Evolutionary conservation across 2,113 vertebrate species (phyloP), one percentile per base, ranked within the genome.

Genomic region (Urocynchramus pylzowi): DNA sequence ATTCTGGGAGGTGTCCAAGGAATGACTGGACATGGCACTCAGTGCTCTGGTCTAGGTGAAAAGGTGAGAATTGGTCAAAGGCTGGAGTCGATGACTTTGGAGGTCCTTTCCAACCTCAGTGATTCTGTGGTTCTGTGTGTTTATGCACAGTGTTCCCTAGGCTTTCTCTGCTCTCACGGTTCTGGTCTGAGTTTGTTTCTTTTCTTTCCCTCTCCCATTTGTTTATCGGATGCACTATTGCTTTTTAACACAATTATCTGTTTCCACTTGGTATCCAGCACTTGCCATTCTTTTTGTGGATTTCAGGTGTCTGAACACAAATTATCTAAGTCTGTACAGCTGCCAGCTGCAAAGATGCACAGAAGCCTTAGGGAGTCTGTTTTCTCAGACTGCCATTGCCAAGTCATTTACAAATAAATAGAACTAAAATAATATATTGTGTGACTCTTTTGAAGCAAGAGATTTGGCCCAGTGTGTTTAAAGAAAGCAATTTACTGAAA

Each of bases 371-470:
- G 73, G 64, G n/a, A 94, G 50, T 70, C 50, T 81, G 56, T 45
- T 78, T 89, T 86, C 87, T 89, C 60, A 70, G 63, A 67, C 21
- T 78, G 47, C 13, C 1, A 1, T 28, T 89, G 87, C 77, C 89
- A 96, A 83, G 44, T 68, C 21, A 93, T 67, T 88, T 87, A 84
- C 54, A 81, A 90, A 91, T 84, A 94, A 82, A 63, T 45, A 14
- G 30, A 60, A 70, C 31, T 90, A 77, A 76, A 37, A 74, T 89
- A 73, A 57, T 89, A 27, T 97, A 56, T 90, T 0, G 0, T 64
- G 16, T 69, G 45, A 80, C 28, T 61, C 41, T 57, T 69, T 16
- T 74, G 37, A 91, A 89, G 42, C 9, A 81, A 77, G 76, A 70
- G 5, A 13, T 54, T 89, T 59, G 47, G 5, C n/a, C 16, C 37